These are phyloP conservation scores for Listronotus bonariensis DNA, from an alignment of 1,140 invertebrate species.

Conservation along the genomic window DNA sequence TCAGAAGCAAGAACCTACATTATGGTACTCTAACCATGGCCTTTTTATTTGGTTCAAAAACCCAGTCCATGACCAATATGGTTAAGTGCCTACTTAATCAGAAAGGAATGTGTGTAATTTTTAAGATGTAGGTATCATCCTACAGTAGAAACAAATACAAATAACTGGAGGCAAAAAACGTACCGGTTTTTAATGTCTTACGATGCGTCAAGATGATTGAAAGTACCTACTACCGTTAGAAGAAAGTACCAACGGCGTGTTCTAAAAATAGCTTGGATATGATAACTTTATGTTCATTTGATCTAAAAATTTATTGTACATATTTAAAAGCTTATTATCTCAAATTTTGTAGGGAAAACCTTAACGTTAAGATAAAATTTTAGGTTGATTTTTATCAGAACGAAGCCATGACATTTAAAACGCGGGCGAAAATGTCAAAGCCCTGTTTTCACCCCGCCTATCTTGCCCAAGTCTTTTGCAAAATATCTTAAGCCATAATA, in stretches of 20 bases:
- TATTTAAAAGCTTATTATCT: no score
- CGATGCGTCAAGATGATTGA: slow-evolving; percentile 3
- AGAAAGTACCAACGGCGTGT: slow-evolving; percentile 37
- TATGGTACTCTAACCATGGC: no score
- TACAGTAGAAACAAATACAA: slow-evolving; percentile 16
- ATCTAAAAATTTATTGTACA: no score
- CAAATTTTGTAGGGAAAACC: no score
- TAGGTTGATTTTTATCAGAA: slow-evolving; percentile 11
- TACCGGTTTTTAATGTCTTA: slow-evolving; percentile 40
- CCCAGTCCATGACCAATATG: no score
- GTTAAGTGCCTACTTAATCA: no score
- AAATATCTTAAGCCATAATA: no score
- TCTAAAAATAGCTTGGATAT: slow-evolving; percentile 39
- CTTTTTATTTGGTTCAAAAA: no score
- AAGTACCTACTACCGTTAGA: slow-evolving; percentile 36
- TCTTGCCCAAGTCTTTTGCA: background rate
- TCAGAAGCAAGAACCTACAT: no score
- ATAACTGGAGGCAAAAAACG: slow-evolving; percentile 38
- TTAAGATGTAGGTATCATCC: slow-evolving; percentile 1
- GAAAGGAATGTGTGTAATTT: slow-evolving; percentile 4
- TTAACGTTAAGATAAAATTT: background rate
- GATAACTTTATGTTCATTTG: background rate
- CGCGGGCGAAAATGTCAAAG: slow-evolving; percentile 10
- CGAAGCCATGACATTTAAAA: slow-evolving; percentile 19
- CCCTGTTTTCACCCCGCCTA: background rate